Base-by-base conservation (phyloP, 2,113 vertebrate species). In the Neomonachus schauinslandi region DNA sequence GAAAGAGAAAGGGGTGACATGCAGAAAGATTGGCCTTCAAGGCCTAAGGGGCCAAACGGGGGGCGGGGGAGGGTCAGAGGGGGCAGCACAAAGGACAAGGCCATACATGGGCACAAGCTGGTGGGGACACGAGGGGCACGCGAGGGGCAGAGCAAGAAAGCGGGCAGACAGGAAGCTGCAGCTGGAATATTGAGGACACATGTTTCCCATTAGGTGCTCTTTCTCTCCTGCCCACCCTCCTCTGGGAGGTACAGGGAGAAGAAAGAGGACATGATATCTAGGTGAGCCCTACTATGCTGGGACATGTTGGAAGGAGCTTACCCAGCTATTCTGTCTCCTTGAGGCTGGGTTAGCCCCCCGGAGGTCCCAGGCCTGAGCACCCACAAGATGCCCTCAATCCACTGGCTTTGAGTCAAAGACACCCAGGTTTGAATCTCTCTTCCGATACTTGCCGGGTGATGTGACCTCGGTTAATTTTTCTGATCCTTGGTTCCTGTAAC, bases 11-110 rank as follows among this genome's bases (percentile, higher is more conserved):
- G 5, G 55, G 67, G 26, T 65, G 65, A 33, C n/a, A 24, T 14
- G 3, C 7, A 46, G 51, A 81, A 89, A 77, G 5, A 51, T 33
- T 76, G 72, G 11, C 31, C 49, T 89, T 82, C 5, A 12, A 53
- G 65, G 19, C 26, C 26, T 31, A 59, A 24, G 16, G 49, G 49
- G 2, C 10, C 21, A 72, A 46, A 87, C 0, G 19, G 19, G 59
- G 42, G 26, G 18, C 5, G 10, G 12, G 4, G 53, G 31, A 77
- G 67, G 49, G 36, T 55, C 74, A 74, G 63, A 90, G 77, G 42
- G 65, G 39, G 80, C n/a, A 76, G 46, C 28, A 69, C 69, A 59
- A 80, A 97, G 84, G 59, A 82, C 59, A 96, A 95, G 36, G n/a
- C 18, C 8, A 19, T 49, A 39, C 15, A 24, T 36, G 42, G 55